Evolutionary conservation across 2,113 vertebrate genomes (phyloP), one percentile per base, ranked within the genome.

Genomic region (Salvelinus sp.): DNA sequence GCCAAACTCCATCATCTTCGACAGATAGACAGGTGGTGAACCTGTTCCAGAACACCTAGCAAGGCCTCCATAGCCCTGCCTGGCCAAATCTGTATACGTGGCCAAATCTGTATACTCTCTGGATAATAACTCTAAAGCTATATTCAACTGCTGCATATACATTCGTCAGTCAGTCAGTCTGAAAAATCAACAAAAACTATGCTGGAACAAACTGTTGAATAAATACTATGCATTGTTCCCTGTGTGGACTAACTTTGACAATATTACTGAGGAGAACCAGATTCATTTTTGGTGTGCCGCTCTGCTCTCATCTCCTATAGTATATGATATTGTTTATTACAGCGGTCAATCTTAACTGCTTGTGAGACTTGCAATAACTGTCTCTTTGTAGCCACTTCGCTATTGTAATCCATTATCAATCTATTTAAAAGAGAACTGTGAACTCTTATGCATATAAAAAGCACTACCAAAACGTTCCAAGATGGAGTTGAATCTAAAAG

Each of bases 351-450:
- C 23, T 0, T 73, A 82, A 18, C 80, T 82, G 83, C 82, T 83
- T 74, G 78, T 79, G 73, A 83, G 79, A 85, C 71, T 88, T 78
- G 90, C 90, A 92, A 93, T 91, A 91, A 92, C 16, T 38, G 66
- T 68, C 63, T 30, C 38, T 44, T 14, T 28, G 82, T 82, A 80
- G 70, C 76, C 79, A 80, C 50, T 50, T 85, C 75, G 22, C n/a
- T 71, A 72, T n/a, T 62, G 18, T 78, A 30, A 33, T 60, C 30
- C 82, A 76, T 77, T 79, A 81, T 75, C 73, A 71, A 80, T 89
- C 83, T 82, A 83, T 76, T 82, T 76, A 87, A 85, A 85, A 85
- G 86, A 89, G 86, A 88, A 92, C 89, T 90, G 90, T 91, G 90
- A 91, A 84, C 78, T 76, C 30, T 86, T 76, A 69, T 85, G 74